Evolutionary conservation across 2,888 invertebrate genomes (phyloP).

Genomic region (Troglohyphantes excavatus): DNA sequence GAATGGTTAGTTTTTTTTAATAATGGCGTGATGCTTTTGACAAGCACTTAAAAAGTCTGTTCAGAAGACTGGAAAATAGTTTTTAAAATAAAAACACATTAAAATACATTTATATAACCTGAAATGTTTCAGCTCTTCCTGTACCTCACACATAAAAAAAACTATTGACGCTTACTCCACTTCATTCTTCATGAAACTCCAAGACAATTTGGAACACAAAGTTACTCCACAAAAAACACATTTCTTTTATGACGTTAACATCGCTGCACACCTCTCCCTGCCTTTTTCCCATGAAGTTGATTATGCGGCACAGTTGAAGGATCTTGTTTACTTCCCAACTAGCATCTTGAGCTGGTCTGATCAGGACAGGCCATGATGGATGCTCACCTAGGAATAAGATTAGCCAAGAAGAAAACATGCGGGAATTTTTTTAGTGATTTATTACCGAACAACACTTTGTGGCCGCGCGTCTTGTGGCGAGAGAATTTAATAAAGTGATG

Average conservation of each 20-base stretch:
- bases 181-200: no score
- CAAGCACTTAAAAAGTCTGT: no score
- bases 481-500: conserved; percentile 32
- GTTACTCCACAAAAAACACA: not conserved
- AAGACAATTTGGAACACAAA: no score
- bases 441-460: not conserved
- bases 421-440: conserved; percentile 18
- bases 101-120: no score
- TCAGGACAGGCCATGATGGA: conserved; percentile 31
- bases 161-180: no score
- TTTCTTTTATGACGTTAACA: not conserved
- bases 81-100: no score
- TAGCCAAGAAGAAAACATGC: not conserved
- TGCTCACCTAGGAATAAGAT: conserved; percentile 9
- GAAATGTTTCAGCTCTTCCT: no score
- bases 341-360: conserved; percentile 14
- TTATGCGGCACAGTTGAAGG: not conserved
- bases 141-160: no score
- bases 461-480: not conserved
- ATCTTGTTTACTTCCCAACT: not conserved
- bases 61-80: no score
- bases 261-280: not conserved
- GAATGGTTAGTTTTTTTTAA: no score
- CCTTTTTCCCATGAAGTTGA: not conserved
- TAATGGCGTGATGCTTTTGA: no score